Conservation (phyloP, 2,113 vertebrate species). For the Neogobius melanostomus region DNA sequence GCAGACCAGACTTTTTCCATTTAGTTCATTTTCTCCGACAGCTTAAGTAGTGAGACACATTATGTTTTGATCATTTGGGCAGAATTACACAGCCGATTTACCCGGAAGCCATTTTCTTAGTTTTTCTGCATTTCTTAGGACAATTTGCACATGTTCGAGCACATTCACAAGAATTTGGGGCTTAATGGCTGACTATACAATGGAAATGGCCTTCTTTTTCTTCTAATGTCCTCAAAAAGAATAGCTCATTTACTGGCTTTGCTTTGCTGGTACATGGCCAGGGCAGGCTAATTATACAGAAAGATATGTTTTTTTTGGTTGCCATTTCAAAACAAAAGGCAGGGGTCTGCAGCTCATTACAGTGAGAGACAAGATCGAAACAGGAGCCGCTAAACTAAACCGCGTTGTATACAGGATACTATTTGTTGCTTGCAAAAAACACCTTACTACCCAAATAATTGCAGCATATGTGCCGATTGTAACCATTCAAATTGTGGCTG, state of each 20-base stretch:
- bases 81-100: constrained; percentile 6
- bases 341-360: too few species aligned
- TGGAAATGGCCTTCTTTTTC: background rate
- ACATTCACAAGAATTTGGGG: background rate
- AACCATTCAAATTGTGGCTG: too few species aligned
- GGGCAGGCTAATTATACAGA: too few species aligned
- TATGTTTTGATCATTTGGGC: constrained; percentile 2
- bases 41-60: constrained; percentile 1
- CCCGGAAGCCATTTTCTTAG: constrained; percentile 1
- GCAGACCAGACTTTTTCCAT: constrained; percentile 5
- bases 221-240: background rate
- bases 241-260: background rate
- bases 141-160: constrained; percentile 1
- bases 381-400: too few species aligned
- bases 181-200: background rate
- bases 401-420: too few species aligned
- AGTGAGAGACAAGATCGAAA: too few species aligned
- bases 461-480: too few species aligned
- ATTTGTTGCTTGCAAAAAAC: too few species aligned
- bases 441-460: too few species aligned
- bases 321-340: too few species aligned
- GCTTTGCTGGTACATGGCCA: background rate
- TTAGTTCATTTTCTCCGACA: background rate
- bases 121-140: background rate
- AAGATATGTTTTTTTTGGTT: too few species aligned